Evolutionary conservation across 2,113 vertebrate genomes (phyloP).

Genomic region (Chloroceryle aenea): DNA sequence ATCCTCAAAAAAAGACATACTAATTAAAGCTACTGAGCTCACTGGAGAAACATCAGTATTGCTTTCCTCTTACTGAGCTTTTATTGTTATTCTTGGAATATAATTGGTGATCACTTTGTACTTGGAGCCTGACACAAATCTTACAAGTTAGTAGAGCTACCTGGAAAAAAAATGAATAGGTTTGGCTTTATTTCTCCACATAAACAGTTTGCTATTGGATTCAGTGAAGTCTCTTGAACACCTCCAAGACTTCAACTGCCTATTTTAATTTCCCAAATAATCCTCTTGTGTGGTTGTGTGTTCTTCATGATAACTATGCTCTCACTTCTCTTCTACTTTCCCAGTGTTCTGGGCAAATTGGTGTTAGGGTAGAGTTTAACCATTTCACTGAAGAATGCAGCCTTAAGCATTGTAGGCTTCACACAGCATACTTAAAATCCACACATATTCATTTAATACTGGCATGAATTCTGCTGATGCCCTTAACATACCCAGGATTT

Average conservation of each 20-base stretch:
- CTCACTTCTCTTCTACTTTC: not conserved
- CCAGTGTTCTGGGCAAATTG: not conserved
- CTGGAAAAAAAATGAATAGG: not conserved
- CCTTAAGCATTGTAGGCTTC: not conserved
- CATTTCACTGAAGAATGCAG: not conserved
- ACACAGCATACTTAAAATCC: not conserved
- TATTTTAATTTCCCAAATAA: not conserved
- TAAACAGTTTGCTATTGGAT: not conserved
- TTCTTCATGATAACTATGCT: not conserved
- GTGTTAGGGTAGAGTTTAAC: not conserved
- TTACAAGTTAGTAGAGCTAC: not conserved
- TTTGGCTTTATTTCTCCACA: not conserved
- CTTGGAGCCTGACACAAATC: slow-evolving; percentile 14
- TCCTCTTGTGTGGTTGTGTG: not conserved
- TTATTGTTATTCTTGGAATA: slow-evolving; percentile 13
- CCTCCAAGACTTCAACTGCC: not conserved
- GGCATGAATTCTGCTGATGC: not conserved
- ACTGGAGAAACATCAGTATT: not conserved
- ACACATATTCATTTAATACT: not conserved
- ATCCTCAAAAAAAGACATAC: not conserved
- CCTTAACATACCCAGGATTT: not conserved
- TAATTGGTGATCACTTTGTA: slow-evolving; percentile 20
- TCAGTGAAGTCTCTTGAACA: not conserved
- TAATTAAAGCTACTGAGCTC: slow-evolving; percentile 6
- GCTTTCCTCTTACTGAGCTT: not conserved